Evolutionary conservation across 2,113 vertebrate genomes (phyloP).

Genomic region (Azemiops feae): DNA sequence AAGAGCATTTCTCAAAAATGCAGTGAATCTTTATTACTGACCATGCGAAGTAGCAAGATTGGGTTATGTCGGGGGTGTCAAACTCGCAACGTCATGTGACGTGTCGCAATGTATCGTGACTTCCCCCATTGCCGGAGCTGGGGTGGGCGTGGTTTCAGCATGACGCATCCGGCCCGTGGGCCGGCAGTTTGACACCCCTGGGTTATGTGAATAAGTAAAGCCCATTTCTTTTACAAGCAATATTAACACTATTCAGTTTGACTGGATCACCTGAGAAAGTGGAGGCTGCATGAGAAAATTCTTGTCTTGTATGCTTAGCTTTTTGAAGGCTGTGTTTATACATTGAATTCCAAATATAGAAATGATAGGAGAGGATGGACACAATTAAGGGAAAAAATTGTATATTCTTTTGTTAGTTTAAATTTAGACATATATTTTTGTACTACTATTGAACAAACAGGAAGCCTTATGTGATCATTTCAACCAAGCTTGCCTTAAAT

Average conservation of each 20-base stretch:
- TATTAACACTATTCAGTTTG: neutral
- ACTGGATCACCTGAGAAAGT: neutral
- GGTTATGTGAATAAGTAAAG: neutral
- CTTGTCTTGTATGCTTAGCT: neutral
- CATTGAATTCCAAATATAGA: neutral
- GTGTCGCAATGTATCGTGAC: no score
- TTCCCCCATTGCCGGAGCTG: no score
- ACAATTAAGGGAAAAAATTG: neutral
- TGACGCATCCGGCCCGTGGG: no score
- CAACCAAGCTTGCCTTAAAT: conserved; percentile 11
- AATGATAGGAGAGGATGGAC: neutral
- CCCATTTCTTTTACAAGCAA: neutral
- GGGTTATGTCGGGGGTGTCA: neutral
- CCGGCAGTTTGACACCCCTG: neutral
- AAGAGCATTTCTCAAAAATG: neutral
- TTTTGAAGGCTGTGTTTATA: neutral
- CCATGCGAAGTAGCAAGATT: neutral
- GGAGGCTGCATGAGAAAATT: neutral
- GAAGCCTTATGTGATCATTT: conserved; percentile 21
- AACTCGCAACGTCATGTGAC: no score
- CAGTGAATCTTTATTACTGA: neutral
- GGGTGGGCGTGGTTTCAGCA: no score
- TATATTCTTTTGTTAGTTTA: conserved; percentile 11
- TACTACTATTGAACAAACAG: neutral
- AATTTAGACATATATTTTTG: conserved; percentile 8